Evolutionary conservation across 2,797 vertebrate genomes (phyloP).

Genomic region (Euphonia xanthogaster): DNA sequence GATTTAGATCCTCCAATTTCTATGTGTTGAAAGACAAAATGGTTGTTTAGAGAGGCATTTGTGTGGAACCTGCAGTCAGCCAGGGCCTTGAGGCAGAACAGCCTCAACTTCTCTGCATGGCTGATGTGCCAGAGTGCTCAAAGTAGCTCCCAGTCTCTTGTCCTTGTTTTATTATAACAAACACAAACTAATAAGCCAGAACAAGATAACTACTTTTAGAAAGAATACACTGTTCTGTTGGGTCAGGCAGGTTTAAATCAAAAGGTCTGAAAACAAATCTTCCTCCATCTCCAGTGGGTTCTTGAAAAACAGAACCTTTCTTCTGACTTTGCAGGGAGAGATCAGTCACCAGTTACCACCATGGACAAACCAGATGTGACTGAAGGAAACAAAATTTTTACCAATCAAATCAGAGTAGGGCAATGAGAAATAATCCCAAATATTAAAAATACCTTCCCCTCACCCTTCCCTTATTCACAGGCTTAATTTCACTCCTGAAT

Average conservation of each 20-base stretch:
- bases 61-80: not conserved
- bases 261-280: not conserved
- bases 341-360: rapidly evolving
- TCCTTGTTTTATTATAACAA: not conserved
- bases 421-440: not conserved
- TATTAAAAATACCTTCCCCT: not conserved
- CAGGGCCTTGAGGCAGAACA: not conserved
- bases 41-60: constrained; percentile 38
- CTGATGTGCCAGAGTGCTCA: not conserved
- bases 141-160: not conserved
- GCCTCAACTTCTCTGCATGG: not conserved
- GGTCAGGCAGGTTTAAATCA: not conserved
- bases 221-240: not conserved
- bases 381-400: not conserved
- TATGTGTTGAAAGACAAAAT: not conserved
- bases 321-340: not conserved
- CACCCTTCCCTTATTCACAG: not conserved
- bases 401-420: not conserved
- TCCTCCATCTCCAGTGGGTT: not conserved
- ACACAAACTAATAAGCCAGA: not conserved
- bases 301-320: not conserved
- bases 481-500: not conserved
- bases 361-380: not conserved
- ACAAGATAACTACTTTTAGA: not conserved
- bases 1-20: constrained; percentile 33